phyloP scores from a whole-genome alignment of 2,888 invertebrate genomes.

The Malachius bipustulatus region DNA sequence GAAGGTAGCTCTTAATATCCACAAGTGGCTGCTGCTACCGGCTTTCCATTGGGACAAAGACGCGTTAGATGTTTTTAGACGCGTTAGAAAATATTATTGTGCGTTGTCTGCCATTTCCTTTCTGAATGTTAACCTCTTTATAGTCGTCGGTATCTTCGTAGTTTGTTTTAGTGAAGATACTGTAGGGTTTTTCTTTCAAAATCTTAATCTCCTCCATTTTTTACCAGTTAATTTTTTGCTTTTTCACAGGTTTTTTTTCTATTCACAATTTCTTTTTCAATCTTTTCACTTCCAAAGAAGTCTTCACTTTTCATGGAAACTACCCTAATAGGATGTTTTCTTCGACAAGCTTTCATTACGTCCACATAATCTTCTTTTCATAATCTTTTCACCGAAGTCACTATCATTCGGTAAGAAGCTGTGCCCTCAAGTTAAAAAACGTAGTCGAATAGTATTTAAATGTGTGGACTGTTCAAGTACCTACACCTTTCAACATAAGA shows the following conservation, averaged over 20 bases:
- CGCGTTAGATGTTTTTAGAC: background rate
- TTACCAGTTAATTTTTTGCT: slow-evolving; percentile 16
- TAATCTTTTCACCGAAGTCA: slow-evolving; percentile 22
- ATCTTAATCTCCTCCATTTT: slow-evolving; percentile 2
- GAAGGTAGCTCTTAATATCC: background rate
- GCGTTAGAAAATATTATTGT: background rate
- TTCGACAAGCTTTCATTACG: slow-evolving; percentile 19
- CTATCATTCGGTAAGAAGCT: slow-evolving; percentile 21
- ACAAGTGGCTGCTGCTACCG: background rate
- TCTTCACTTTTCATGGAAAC: slow-evolving; percentile 14
- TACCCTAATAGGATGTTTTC: slow-evolving; percentile 17
- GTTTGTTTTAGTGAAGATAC: background rate
- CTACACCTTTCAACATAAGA: slow-evolving; percentile 14
- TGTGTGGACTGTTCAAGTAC: background rate
- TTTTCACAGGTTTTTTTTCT: slow-evolving; percentile 14
- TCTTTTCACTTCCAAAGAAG: slow-evolving; percentile 12
- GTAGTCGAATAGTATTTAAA: background rate
- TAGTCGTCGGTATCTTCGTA: background rate
- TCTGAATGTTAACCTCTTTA: slow-evolving; percentile 1
- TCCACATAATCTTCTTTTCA: slow-evolving; percentile 19
- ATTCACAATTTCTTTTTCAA: slow-evolving; percentile 14
- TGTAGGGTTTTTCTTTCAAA: slow-evolving; percentile 1
- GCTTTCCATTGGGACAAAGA: slow-evolving; percentile 1
- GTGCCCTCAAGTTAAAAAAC: slow-evolving; percentile 16
- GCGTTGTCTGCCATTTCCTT: background rate